phyloP scores from a whole-genome alignment of 1,140 invertebrate species.

The Zaprionus africanus region DNA sequence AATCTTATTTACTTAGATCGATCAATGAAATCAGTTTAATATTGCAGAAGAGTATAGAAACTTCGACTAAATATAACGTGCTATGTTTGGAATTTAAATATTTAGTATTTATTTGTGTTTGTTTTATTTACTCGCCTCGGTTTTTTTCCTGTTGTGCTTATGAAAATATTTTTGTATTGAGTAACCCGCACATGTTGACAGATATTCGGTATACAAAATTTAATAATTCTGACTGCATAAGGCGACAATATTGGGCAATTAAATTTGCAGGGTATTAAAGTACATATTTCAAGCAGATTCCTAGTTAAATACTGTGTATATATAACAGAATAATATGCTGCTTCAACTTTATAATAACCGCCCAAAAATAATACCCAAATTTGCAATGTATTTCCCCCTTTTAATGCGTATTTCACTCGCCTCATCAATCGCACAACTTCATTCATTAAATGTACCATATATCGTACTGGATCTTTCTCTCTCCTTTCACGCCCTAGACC shows the following conservation, averaged over 20 bases:
- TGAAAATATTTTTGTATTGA: constrained; percentile 63
- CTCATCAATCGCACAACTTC: not conserved
- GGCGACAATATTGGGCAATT: constrained; percentile 8
- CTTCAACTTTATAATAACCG: no score
- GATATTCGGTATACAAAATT: constrained; percentile 26
- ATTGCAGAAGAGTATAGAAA: not conserved
- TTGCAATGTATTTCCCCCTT: not conserved
- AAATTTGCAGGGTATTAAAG: not conserved
- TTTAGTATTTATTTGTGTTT: constrained; percentile 32
- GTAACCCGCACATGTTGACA: constrained; percentile 44
- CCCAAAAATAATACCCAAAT: no score
- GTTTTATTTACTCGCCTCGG: constrained; percentile 36
- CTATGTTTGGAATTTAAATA: constrained; percentile 43
- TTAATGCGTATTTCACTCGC: not conserved
- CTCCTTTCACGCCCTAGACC: constrained; percentile 2
- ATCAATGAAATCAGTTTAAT: not conserved
- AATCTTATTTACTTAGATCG: not conserved
- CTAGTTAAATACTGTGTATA: no score
- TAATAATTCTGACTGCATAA: constrained; percentile 20
- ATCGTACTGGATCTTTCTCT: not conserved
- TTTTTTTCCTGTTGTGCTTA: constrained; percentile 24
- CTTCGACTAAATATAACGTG: constrained; percentile 8
- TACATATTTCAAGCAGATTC: not conserved
- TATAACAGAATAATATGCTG: no score
- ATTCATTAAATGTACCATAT: not conserved